These are phyloP conservation scores for Bellardia pandia DNA, from an alignment of 2,888 invertebrate species.

Conservation along the genomic window DNA sequence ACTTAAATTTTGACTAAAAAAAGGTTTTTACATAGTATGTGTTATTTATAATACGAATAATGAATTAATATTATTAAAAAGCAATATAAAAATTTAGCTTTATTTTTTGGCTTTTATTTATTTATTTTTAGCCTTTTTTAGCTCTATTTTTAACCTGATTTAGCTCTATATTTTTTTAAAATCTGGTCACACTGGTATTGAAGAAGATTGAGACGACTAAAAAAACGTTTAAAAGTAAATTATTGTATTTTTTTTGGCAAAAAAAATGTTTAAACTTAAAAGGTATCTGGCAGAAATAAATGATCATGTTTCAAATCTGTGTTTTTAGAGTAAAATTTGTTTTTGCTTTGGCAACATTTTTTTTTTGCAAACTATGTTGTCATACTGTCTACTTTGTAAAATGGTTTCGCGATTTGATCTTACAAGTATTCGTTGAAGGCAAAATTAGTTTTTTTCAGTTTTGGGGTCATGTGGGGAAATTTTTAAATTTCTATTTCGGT, in stretches of 20 bases:
- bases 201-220: background rate
- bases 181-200: too few species aligned
- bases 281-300: slow-evolving; percentile 43
- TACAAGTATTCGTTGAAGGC: background rate
- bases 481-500: slow-evolving; percentile 13
- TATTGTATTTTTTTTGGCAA: background rate
- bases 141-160: too few species aligned
- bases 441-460: background rate
- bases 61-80: too few species aligned
- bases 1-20: too few species aligned
- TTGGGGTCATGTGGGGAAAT: slow-evolving; percentile 2
- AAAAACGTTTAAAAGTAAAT: slow-evolving; percentile 15
- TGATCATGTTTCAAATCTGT: slow-evolving; percentile 46
- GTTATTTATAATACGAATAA: too few species aligned
- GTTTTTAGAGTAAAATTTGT: slow-evolving; percentile 9
- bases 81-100: too few species aligned
- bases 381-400: slow-evolving; percentile 20
- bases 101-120: too few species aligned
- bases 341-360: slow-evolving; percentile 4
- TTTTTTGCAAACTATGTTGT: slow-evolving; percentile 44
- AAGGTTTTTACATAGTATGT: too few species aligned
- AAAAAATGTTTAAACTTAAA: slow-evolving; percentile 36
- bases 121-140: too few species aligned
- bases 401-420: slow-evolving; percentile 16
- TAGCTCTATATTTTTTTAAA: too few species aligned